Percentiles rank a stretch among this genome's conserved stretches.
phyloP scores from a whole-genome alignment of 2,113 vertebrate genomes.

The Emydura subglobosa region DNA sequence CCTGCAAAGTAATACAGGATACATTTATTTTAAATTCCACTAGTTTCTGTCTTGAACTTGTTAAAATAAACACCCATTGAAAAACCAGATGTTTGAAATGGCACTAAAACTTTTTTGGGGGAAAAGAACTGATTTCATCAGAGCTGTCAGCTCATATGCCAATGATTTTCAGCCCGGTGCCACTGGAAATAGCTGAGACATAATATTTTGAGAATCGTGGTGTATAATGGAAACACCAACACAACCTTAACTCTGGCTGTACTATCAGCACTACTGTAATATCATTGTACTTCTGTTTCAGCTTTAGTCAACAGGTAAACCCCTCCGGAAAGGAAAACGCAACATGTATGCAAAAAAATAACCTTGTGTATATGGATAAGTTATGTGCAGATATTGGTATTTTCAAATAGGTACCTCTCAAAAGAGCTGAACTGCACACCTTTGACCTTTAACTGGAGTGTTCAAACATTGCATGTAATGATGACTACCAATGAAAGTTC shows the following conservation, averaged over 20 bases:
- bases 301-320: constrained; percentile 8
- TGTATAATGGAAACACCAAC: neutral
- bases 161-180: constrained; percentile 16
- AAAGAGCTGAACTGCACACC: constrained; percentile 74
- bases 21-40: neutral
- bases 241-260: neutral
- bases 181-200: neutral
- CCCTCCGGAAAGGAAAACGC: neutral
- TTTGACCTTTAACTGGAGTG: constrained; percentile 82
- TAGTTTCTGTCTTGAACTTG: neutral
- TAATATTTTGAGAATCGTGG: neutral
- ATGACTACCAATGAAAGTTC: constrained; percentile 84
- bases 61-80: neutral
- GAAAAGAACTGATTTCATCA: neutral
- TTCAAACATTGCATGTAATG: constrained; percentile 80
- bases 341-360: neutral
- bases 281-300: neutral
- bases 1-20: neutral
- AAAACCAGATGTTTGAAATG: neutral
- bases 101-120: neutral
- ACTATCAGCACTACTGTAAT: neutral
- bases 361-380: constrained; percentile 16
- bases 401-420: constrained; percentile 73
- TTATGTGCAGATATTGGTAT: constrained; percentile 54
- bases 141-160: neutral